Evolutionary conservation across 1,140 invertebrate species (phyloP).

Genomic region (Bicyclus anynana): DNA sequence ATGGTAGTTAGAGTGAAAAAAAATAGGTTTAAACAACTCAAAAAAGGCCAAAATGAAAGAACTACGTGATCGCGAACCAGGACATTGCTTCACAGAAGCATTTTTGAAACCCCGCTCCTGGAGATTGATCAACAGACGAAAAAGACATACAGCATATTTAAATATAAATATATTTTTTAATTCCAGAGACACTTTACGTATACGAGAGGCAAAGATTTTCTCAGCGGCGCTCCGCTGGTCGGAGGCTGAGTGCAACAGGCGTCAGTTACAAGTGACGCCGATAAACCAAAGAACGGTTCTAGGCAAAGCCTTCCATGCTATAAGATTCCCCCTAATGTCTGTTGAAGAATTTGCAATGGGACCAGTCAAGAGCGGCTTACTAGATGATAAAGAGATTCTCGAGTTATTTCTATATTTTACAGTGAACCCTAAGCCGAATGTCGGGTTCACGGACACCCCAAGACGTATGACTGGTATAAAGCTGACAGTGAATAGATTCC

Average conservation of each 20-base stretch:
- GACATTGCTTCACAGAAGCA: too few species aligned
- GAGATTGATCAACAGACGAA: too few species aligned
- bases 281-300: constrained; percentile 86
- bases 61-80: too few species aligned
- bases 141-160: too few species aligned
- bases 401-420: constrained; percentile 91
- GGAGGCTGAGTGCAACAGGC: constrained; percentile 86
- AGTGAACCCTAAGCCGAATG: constrained; percentile 85
- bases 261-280: constrained; percentile 81
- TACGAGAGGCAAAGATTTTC: constrained; percentile 90
- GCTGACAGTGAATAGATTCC: constrained; percentile 87
- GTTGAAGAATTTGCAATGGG: constrained; percentile 92
- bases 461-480: constrained; percentile 91
- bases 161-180: neutral
- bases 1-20: too few species aligned
- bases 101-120: too few species aligned
- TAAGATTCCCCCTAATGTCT: constrained; percentile 92
- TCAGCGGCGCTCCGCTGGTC: constrained; percentile 86
- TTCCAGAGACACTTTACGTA: constrained; percentile 86
- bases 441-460: constrained; percentile 85
- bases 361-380: constrained; percentile 86
- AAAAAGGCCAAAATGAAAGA: too few species aligned
- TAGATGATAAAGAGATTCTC: constrained; percentile 86
- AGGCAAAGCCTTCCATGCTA: constrained; percentile 82
- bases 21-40: too few species aligned